A percentile compares a stretch with the other conserved stretches of the same genome.
These are phyloP conservation scores for Misgurnus mizolepis DNA, from an alignment of 2,113 vertebrate genomes.

Conservation along the genomic window DNA sequence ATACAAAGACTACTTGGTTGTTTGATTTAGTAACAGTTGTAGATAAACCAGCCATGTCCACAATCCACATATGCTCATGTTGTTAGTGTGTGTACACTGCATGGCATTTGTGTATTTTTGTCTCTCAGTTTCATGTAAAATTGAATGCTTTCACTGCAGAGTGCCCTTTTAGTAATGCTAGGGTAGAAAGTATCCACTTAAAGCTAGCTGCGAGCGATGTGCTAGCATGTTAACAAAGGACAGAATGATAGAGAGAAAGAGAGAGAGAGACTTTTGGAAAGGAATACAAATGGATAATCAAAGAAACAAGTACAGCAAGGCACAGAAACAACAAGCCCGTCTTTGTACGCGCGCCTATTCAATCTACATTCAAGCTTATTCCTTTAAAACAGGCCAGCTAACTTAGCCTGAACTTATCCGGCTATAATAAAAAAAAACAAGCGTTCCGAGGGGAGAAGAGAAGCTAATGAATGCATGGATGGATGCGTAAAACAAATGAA, in stretches of 20 bases:
- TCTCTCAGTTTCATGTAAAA: background rate
- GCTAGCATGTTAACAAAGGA: conserved; percentile 33
- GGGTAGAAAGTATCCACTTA: conserved; percentile 26
- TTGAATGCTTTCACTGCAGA: background rate
- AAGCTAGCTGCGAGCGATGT: conserved; percentile 14
- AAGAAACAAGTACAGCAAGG: conserved; percentile 19
- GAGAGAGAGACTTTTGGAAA: conserved; percentile 52
- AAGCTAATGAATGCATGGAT: background rate
- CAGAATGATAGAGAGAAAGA: conserved; percentile 50
- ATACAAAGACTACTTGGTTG: no score
- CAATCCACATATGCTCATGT: background rate
- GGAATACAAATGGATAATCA: background rate
- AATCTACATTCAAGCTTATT: conserved; percentile 24
- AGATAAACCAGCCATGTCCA: no score
- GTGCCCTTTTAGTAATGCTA: conserved; percentile 31
- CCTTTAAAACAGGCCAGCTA: background rate
- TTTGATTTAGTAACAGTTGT: background rate
- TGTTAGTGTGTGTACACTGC: background rate
- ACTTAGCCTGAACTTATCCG: conserved; percentile 8
- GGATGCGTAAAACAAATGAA: background rate
- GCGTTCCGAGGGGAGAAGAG: background rate
- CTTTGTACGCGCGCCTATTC: conserved; percentile 42
- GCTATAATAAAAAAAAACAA: conserved; percentile 1
- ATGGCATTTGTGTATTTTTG: background rate
- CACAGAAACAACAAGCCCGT: conserved; percentile 28